Percentiles rank a stretch among this genome's conserved stretches.
phyloP scores from a whole-genome alignment of 2,888 invertebrate species.

The Epinotia bilunana region DNA sequence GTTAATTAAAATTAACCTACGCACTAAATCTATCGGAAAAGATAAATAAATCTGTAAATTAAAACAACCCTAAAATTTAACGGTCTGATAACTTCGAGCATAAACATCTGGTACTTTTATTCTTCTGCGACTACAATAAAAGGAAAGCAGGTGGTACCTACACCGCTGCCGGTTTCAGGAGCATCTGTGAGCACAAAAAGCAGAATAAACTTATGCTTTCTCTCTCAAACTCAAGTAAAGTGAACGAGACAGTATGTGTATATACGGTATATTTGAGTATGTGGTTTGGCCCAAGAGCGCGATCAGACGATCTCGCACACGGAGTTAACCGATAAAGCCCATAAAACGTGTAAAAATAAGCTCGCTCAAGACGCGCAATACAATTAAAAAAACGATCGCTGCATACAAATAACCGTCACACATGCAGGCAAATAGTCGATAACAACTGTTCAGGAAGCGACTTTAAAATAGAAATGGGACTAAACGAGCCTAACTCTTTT shows the following conservation, averaged over 20 bases:
- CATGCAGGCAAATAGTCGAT: conserved; percentile 37
- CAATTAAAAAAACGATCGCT: conserved; percentile 41
- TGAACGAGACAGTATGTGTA: conserved; percentile 12
- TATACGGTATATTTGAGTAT: conserved; percentile 7
- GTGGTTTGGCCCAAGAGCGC: conserved; percentile 21
- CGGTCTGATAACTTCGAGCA: conserved; percentile 34
- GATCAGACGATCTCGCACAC: conserved; percentile 42
- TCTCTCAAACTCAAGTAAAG: neutral
- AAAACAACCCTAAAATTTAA: conserved; percentile 39
- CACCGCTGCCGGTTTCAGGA: conserved; percentile 15
- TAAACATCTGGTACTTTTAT: conserved; percentile 45
- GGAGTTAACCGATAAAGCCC: conserved; percentile 44
- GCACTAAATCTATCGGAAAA: conserved; percentile 28
- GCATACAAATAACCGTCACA: conserved; percentile 43
- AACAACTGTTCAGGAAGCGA: conserved; percentile 16
- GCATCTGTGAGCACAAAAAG: conserved; percentile 7
- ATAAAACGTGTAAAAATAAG: conserved; percentile 44
- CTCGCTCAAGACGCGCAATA: conserved; percentile 35
- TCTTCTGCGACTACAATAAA: conserved; percentile 43
- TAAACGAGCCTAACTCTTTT: conserved; percentile 31
- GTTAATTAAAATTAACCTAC: conserved; percentile 25
- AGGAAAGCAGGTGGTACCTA: conserved; percentile 29
- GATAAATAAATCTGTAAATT: conserved; percentile 37
- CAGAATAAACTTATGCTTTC: conserved; percentile 18
- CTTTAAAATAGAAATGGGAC: conserved; percentile 34